Conservation (phyloP, 2,888 invertebrate genomes). For the Sylvicola cinctus region DNA sequence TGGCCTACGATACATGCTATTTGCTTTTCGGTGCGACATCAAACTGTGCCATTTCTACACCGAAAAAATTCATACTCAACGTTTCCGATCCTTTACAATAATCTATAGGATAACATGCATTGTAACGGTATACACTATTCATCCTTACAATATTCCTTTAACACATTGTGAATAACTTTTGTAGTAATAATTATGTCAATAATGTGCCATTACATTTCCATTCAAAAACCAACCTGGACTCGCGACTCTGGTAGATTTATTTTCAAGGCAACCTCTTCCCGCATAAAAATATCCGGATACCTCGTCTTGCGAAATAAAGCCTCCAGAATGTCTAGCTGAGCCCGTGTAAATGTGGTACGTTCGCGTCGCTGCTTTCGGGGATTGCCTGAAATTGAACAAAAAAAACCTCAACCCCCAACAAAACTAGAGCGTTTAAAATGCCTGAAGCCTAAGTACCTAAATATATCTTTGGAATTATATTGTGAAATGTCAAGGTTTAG, state of each 20-base stretch:
- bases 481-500: too few species aligned
- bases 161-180: too few species aligned
- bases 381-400: conserved; percentile 22
- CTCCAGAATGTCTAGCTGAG: conserved; percentile 84
- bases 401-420: conserved; percentile 1
- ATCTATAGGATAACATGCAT: too few species aligned
- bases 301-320: conserved; percentile 78
- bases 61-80: not conserved
- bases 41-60: not conserved
- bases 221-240: conserved; percentile 55
- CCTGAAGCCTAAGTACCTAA: not conserved
- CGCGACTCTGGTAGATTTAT: conserved; percentile 92
- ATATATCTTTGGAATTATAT: not conserved
- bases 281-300: conserved; percentile 96
- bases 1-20: too few species aligned
- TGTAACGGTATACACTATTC: too few species aligned
- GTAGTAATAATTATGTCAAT: conserved; percentile 2
- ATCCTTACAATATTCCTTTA: too few species aligned
- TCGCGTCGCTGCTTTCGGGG: conserved; percentile 83
- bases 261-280: conserved; percentile 90
- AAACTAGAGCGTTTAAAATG: not conserved
- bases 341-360: conserved; percentile 84
- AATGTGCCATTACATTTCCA: not conserved
- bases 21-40: too few species aligned
- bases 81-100: too few species aligned